phyloP scores from a whole-genome alignment of 2,113 vertebrate species.

The Argyrosomus japonicus region DNA sequence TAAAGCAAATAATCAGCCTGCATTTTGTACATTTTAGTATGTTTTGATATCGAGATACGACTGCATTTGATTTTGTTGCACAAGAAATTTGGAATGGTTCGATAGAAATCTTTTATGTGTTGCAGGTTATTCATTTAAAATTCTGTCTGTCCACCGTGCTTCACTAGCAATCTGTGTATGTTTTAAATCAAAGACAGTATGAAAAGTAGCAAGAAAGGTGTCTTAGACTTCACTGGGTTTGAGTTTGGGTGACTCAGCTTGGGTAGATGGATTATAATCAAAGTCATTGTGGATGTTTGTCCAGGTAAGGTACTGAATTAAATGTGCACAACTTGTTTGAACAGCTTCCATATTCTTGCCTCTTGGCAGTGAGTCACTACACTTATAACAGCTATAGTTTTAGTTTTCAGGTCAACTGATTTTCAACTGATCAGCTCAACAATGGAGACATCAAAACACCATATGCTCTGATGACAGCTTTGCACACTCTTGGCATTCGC shows the following conservation, averaged over 20 bases:
- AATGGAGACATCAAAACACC: too few species aligned
- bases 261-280: background rate
- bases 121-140: constrained; percentile 7
- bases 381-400: background rate
- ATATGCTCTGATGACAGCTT: too few species aligned
- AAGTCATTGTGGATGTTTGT: constrained; percentile 6
- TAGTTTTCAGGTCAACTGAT: too few species aligned
- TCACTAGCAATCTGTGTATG: background rate
- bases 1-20: constrained; percentile 17
- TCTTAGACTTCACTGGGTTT: background rate
- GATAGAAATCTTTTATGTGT: background rate
- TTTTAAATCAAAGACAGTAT: constrained; percentile 3
- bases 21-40: constrained; percentile 9
- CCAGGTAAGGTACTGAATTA: background rate
- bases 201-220: constrained; percentile 1
- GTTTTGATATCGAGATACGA: constrained; percentile 2
- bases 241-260: background rate
- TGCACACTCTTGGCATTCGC: too few species aligned
- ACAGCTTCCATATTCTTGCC: background rate
- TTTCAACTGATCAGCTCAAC: too few species aligned
- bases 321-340: background rate
- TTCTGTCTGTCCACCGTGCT: background rate
- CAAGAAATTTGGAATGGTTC: background rate
- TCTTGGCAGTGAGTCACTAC: background rate
- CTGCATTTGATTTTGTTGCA: background rate